Base-by-base conservation (phyloP, 2,797 vertebrate species). In the Morelia viridis region DNA sequence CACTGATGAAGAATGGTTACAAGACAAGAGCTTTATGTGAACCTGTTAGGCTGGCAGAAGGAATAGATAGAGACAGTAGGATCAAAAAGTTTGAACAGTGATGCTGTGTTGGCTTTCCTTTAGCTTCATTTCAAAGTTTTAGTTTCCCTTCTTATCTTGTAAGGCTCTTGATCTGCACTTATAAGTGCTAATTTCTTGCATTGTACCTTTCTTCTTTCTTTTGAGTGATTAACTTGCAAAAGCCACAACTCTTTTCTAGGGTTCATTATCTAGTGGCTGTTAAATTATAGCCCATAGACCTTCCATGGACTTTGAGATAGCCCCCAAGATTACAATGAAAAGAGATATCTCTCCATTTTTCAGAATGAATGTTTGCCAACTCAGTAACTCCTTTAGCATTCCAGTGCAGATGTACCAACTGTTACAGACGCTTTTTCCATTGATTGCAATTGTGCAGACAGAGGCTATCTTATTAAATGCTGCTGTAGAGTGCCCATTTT, bases 241-340 rank as follows among this genome's bases (percentile, higher is more conserved):
- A 24, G 10, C 17, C 0, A 7, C 46, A 22, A 85, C 93, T 61
- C 7, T 92, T 62, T 89, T 11, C 2, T 17, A 60, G 76, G 76
- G 50, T 92, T 92, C 83, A 13, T 65, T 57, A 65, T 64, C 83
- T 5, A 83, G 28, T 56, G 8, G 46, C 61, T 65, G n/a, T 57
- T 65, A 85, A 91, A 17, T 86, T 13, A 4, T 2, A 71, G 53
- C 0, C 57, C 3, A 7, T 1, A 0, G 65, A 76, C 0, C 11
- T 0, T 56, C 61, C 5, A 58, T 46, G 10, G 12, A 58, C 13
- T 60, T 35, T 58, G 35, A 46, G 11, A 26, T 26, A 31, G 22
- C 41, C 53, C 56, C 24, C 24, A 41, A 56, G 10, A 56, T 46
- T 13, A 50, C 26, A 83, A 13, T 58, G 17, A 46, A 80, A 60